phyloP scores from a whole-genome alignment of 53 echinoderm and acorn worm genomes.

The Astropecten irregularis region DNA sequence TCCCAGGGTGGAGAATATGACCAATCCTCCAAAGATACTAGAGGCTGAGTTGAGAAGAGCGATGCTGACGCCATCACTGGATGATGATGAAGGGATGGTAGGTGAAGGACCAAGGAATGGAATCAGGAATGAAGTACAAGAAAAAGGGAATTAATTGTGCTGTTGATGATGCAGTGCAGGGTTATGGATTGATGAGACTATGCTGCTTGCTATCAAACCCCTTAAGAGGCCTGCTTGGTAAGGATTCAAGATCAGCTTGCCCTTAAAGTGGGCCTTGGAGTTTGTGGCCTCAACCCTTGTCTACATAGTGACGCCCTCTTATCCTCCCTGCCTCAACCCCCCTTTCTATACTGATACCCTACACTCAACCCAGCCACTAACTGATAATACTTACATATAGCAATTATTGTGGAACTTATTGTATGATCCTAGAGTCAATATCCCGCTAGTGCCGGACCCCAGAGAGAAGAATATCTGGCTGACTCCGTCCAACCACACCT shows the following conservation, averaged over 20 bases:
- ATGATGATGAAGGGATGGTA: neutral
- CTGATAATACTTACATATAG: constrained; percentile 83
- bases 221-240: too few species aligned
- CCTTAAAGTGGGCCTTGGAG: too few species aligned
- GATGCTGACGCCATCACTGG: constrained; percentile 27
- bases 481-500: constrained; percentile 95
- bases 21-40: constrained; percentile 48
- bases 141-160: neutral
- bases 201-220: too few species aligned
- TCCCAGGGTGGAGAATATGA: constrained; percentile 57
- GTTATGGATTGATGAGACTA: too few species aligned
- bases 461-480: constrained; percentile 95
- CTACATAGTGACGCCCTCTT: too few species aligned
- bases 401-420: constrained; percentile 93
- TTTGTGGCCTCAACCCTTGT: too few species aligned
- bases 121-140: neutral
- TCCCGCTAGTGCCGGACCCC: constrained; percentile 86
- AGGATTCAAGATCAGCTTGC: too few species aligned
- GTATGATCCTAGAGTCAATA: constrained; percentile 82
- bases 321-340: too few species aligned
- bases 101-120: neutral
- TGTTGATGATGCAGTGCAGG: too few species aligned
- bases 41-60: constrained; percentile 30
- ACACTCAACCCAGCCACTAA: too few species aligned
- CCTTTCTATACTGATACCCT: too few species aligned